A percentile compares a stretch with the other conserved stretches of the same genome.
phyloP scores from a whole-genome alignment of 1,140 invertebrate species.

The Psilanteris sp. region DNA sequence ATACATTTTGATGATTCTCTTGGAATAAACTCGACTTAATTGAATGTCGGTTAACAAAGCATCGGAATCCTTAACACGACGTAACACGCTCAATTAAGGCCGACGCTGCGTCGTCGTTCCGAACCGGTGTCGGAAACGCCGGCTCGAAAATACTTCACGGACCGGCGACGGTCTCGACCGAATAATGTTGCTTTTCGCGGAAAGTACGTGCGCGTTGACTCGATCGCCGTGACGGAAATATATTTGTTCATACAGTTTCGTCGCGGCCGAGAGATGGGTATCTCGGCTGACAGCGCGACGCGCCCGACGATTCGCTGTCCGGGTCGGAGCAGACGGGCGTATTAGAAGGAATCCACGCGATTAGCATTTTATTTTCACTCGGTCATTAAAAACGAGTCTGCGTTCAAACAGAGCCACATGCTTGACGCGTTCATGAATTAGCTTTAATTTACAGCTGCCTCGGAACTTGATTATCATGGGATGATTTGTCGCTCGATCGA shows the following conservation, averaged over 20 bases:
- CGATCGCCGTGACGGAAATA: neutral
- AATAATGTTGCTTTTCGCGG: constrained; percentile 34
- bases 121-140: constrained; percentile 7
- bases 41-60: constrained; percentile 57
- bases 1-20: constrained; percentile 49
- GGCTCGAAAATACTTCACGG: constrained; percentile 25
- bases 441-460: constrained; percentile 39
- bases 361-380: constrained; percentile 57
- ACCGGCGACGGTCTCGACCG: neutral
- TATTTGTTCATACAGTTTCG: neutral
- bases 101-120: constrained; percentile 5
- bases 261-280: constrained; percentile 10
- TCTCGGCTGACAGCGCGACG: constrained; percentile 7
- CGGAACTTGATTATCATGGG: constrained; percentile 32
- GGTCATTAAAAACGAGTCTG: constrained; percentile 35
- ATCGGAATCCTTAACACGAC: constrained; percentile 52
- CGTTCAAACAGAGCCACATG: constrained; percentile 20
- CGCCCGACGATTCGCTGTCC: constrained; percentile 22
- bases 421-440: constrained; percentile 51
- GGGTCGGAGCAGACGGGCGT: neutral
- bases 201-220: constrained; percentile 21
- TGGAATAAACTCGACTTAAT: constrained; percentile 59
- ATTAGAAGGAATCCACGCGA: constrained; percentile 43
- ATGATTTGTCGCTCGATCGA: constrained; percentile 39
- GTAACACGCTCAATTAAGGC: constrained; percentile 61